Conservation (phyloP, 1,140 invertebrate species). For the Plectrocnemia conspersa region DNA sequence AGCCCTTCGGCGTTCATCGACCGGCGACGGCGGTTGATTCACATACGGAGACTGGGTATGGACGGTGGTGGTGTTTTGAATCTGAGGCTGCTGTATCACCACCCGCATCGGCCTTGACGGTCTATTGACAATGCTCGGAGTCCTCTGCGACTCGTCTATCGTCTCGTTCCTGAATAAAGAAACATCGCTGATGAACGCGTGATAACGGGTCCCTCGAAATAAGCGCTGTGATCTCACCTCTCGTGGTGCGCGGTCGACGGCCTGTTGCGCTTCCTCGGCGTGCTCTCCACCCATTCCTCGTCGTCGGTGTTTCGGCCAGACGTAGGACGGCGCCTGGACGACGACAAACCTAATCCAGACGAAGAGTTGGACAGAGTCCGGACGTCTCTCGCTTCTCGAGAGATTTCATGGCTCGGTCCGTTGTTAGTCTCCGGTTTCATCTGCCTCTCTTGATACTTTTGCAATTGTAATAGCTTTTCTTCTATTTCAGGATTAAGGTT, state of each 20-base stretch:
- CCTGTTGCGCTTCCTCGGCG: constrained; percentile 48
- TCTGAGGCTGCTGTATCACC: constrained; percentile 16
- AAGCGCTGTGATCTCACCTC: constrained; percentile 5
- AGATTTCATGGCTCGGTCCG: constrained; percentile 41
- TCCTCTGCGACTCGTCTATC: constrained; percentile 36
- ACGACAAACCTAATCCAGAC: constrained; percentile 23
- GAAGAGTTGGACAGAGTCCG: constrained; percentile 32
- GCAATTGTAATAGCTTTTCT: constrained; percentile 83
- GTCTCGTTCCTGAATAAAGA: constrained; percentile 16
- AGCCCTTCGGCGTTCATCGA: constrained; percentile 43
- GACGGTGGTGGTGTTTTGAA: background rate
- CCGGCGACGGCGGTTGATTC: constrained; percentile 3
- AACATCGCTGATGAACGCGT: constrained; percentile 5
- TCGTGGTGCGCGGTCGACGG: constrained; percentile 22
- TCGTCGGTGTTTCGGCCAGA: constrained; percentile 48
- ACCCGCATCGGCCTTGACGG: constrained; percentile 37
- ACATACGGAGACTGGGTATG: constrained; percentile 17
- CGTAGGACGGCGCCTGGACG: constrained; percentile 38
- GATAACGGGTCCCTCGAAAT: background rate
- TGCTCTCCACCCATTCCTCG: constrained; percentile 55
- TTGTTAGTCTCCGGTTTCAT: constrained; percentile 56
- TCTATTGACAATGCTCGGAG: constrained; percentile 31
- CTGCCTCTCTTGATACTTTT: constrained; percentile 79
- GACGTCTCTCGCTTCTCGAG: constrained; percentile 38
- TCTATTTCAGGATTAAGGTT: constrained; percentile 90